Evolutionary conservation across 2,888 invertebrate species (phyloP), one percentile per base, ranked within the genome.

Genomic region (Chaitophorus viminalis): DNA sequence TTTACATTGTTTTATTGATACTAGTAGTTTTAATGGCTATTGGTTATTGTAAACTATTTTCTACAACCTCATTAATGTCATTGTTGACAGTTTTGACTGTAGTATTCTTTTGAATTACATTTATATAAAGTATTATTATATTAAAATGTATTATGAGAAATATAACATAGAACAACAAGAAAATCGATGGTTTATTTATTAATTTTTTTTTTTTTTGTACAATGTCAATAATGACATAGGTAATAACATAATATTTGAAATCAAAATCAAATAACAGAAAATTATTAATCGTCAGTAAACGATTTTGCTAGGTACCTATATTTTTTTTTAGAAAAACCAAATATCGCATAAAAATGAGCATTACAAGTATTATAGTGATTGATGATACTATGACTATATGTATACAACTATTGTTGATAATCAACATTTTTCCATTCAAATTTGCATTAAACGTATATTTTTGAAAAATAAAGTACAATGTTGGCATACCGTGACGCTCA

Each of bases 61-160:
- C 25, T 60, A 18, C 60, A 60, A 25, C 60, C 60, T 21, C 52
- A 8, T 60, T 18, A 60, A 60, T 60, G 21, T 54, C 6, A 21
- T 60, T 25, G 6, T 60, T 21, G 25, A 60, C 8, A 21, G 60
- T 60, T 60, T 60, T 60, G 21, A 1, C 21, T 60, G 25, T 70
- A 82, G 11, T 36, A 31, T n/a, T 29, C 25, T 54, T 82, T 31
- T 52, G 18, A 72, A 82, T 82, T 82, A 52, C 54, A 70, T 74
- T 82, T 74, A n/a, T 72, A 54, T 54, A 54, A 25, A 72, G 72
- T 18, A 72, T 70, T 72, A 52, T 82, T 3, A 65, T 36, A 17
- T 29, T n/a, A 18, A 33, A 33, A 72, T 70, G 9, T 25, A 70
- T 70, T 46, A 52, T 31, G 76, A 17, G 29, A 52, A 52, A 29